Percentiles rank a stretch among this genome's conserved stretches.
Evolutionary conservation across 1,140 invertebrate genomes (phyloP).

Genomic region (Trichomalopsis sarcophagae): DNA sequence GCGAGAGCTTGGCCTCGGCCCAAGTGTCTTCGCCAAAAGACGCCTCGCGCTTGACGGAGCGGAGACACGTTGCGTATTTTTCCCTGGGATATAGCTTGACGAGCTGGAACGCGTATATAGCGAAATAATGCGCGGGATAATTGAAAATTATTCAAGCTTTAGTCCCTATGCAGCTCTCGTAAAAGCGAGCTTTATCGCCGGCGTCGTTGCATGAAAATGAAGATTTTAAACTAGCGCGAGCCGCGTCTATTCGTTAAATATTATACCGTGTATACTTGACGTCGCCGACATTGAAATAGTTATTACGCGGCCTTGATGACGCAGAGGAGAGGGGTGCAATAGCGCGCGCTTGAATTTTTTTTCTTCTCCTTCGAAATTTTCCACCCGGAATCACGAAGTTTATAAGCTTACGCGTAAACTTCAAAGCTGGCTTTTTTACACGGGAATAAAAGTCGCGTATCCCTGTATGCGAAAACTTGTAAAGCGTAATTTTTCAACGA

Average conservation of each 20-base stretch:
- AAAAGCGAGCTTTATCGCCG: not conserved
- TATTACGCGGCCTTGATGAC: not conserved
- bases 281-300: not conserved
- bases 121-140: not conserved
- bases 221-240: not conserved
- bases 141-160: conserved; percentile 5
- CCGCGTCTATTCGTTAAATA: not conserved
- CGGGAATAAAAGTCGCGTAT: not conserved
- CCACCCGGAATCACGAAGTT: not conserved
- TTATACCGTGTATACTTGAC: not conserved
- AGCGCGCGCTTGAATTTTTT: not conserved
- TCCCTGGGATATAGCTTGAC: no score
- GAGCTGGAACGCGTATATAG: not conserved
- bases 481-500: not conserved
- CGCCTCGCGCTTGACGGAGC: not conserved
- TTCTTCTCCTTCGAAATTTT: no score
- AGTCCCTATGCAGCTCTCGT: not conserved
- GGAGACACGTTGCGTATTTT: not conserved
- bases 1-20: conserved; percentile 9
- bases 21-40: not conserved
- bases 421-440: not conserved
- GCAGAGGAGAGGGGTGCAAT: not conserved
- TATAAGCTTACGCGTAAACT: not conserved
- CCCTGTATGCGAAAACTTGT: not conserved
- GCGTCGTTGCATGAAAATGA: not conserved